phyloP scores from a whole-genome alignment of 2,113 vertebrate species.

The Neodontobutis hainanensis region DNA sequence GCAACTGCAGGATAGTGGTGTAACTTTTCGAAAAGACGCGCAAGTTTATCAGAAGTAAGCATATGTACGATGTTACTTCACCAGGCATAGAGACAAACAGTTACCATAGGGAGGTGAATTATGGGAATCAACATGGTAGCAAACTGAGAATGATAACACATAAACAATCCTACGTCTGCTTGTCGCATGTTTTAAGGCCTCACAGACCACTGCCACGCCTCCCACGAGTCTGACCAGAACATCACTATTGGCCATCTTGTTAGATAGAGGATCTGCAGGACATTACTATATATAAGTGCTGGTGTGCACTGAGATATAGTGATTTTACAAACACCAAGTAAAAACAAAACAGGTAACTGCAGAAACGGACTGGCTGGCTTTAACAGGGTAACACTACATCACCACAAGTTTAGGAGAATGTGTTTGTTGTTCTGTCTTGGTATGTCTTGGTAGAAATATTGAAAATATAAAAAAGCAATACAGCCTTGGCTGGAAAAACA shows the following conservation, averaged over 20 bases:
- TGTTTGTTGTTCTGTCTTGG: slow-evolving; percentile 60
- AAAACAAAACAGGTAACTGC: slow-evolving; percentile 60
- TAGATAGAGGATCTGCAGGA: slow-evolving; percentile 54
- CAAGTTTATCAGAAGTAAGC: slow-evolving; percentile 4
- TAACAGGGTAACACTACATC: slow-evolving; percentile 66
- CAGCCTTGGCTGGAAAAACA: slow-evolving; percentile 59
- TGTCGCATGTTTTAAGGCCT: slow-evolving; percentile 10
- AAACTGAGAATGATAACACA: not conserved
- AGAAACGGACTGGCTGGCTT: slow-evolving; percentile 60
- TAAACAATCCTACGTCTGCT: slow-evolving; percentile 2
- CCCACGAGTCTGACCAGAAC: not conserved
- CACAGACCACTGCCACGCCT: not conserved
- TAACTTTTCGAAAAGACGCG: not conserved
- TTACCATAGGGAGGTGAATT: not conserved
- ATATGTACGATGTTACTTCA: slow-evolving; percentile 13
- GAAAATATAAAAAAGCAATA: slow-evolving; percentile 70
- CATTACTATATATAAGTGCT: slow-evolving; percentile 56
- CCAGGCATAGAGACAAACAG: not conserved
- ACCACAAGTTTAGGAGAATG: slow-evolving; percentile 58
- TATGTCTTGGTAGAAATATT: slow-evolving; percentile 71
- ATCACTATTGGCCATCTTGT: not conserved
- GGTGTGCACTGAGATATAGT: slow-evolving; percentile 54
- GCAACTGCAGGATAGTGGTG: too few species aligned
- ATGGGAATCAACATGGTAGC: not conserved
- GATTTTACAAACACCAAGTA: slow-evolving; percentile 61